Evolutionary conservation across 2,888 invertebrate species (phyloP).

Genomic region (Drosophila yooni): DNA sequence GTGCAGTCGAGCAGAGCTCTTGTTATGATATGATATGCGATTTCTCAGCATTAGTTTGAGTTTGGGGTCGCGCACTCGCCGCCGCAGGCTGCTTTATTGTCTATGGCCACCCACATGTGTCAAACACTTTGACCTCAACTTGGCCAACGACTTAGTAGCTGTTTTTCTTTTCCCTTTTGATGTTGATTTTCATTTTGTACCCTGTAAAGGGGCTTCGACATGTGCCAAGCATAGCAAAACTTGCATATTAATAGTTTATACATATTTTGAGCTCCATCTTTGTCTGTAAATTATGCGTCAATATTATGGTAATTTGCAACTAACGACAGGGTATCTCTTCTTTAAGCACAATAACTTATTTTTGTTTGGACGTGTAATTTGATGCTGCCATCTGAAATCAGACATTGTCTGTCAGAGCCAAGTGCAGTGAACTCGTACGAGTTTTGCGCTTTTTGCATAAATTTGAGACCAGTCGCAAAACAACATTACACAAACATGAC

Average conservation of each 20-base stretch:
- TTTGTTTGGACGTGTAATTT: constrained; percentile 55
- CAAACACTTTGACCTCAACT: constrained; percentile 50
- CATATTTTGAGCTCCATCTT: background rate
- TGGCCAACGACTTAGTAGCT: constrained; percentile 9
- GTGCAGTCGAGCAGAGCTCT: constrained; percentile 29
- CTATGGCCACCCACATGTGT: constrained; percentile 36
- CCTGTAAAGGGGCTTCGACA: background rate
- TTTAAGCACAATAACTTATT: constrained; percentile 7
- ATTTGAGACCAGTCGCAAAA: constrained; percentile 55
- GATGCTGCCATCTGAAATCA: constrained; percentile 60
- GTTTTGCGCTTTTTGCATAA: constrained; percentile 53
- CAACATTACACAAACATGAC: constrained; percentile 33
- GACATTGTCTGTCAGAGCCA: constrained; percentile 49
- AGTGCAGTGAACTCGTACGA: constrained; percentile 68
- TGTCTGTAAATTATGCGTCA: background rate
- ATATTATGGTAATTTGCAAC: background rate
- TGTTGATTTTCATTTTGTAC: background rate
- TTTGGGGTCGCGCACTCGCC: constrained; percentile 2
- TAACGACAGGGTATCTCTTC: background rate
- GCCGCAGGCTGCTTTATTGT: constrained; percentile 47
- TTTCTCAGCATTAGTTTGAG: constrained; percentile 2
- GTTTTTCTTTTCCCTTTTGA: background rate
- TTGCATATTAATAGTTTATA: background rate
- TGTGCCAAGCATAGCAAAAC: background rate
- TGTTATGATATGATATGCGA: constrained; percentile 17